Base-by-base conservation (phyloP, 1,140 invertebrate genomes). In the Triops longicaudatus region DNA sequence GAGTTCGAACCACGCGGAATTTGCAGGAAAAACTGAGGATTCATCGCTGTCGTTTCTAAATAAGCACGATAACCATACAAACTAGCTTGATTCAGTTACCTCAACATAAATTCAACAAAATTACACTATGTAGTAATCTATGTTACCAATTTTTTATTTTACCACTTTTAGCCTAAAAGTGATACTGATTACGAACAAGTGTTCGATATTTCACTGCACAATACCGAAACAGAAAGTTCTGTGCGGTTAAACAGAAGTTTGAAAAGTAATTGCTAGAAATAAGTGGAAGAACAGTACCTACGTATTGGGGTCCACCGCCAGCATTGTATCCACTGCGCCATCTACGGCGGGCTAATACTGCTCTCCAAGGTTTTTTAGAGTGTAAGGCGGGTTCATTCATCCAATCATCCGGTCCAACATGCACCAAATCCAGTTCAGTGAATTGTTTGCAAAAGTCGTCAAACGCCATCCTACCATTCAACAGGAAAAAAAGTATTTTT, bases 391-490 rank as follows among this genome's bases (percentile, higher is more conserved):
- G 85, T 83, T 91, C 90, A 77, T 84, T 83, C 86, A 91, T 87
- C 90, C 90, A 91, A 82, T 91, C 90, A 81, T 92, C 90, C 9
- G 90, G 90, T 1, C 90, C 91, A 79, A 93, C 87, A 83, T 93
- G 91, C 75, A 92, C 91, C 80, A 93, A 86, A 82, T 92, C 91
- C 77, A 93, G 83, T 80, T 90, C 88, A 0, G 88, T 89, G 83
- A 92, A 92, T 81, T 89, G 86, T 17, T 85, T 82, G 3, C 88
- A 86, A 83, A 92, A 92, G 80, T 92, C 91, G 41, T 89, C 88
- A 82, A 92, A 91, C 17, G 89, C 88, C 90, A 93, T 92, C 91
- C 91, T 92, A 72, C 17, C 12, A 28, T 14, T 22, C 11, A 50
- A 0, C n/a, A 28, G 42, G 3, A 76, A 44, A 76, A 37, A 71